Conservation (phyloP, 2,888 invertebrate genomes). For the Habrosyne pyritoides region DNA sequence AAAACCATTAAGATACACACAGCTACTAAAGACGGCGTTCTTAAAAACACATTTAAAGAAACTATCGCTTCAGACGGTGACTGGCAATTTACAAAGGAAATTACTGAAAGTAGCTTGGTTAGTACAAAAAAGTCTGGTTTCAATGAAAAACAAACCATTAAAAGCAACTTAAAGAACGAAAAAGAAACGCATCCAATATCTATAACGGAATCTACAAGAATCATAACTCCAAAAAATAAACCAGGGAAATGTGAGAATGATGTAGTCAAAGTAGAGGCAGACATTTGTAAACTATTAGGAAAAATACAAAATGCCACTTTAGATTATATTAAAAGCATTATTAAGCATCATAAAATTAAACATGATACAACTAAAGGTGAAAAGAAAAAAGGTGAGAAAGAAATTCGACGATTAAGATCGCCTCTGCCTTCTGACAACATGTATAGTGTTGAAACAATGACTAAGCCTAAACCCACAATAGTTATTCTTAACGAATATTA, state of each 20-base stretch:
- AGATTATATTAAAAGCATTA: background rate
- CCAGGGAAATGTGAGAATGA: background rate
- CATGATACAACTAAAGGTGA: conserved; percentile 13
- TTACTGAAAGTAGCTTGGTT: background rate
- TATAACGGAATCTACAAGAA: background rate
- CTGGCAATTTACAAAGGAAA: background rate
- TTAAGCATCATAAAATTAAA: background rate
- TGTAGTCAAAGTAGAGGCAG: background rate
- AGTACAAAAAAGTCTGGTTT: background rate
- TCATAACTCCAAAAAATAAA: background rate
- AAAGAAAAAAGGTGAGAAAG: background rate
- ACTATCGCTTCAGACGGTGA: background rate
- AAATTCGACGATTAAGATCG: background rate
- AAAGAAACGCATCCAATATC: conserved; percentile 1
- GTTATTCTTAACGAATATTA: conserved; percentile 32
- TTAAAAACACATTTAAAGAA: background rate
- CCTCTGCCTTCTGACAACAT: background rate
- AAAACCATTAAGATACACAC: conserved; percentile 11
- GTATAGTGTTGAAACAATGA: background rate
- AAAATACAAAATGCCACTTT: background rate
- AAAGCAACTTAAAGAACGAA: conserved; percentile 6
- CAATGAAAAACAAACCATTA: background rate
- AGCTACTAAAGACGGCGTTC: conserved; percentile 12
- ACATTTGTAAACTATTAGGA: background rate
- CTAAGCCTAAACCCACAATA: background rate